Base-by-base conservation (phyloP, 2,888 invertebrate species). In the Papilio elwesi region DNA sequence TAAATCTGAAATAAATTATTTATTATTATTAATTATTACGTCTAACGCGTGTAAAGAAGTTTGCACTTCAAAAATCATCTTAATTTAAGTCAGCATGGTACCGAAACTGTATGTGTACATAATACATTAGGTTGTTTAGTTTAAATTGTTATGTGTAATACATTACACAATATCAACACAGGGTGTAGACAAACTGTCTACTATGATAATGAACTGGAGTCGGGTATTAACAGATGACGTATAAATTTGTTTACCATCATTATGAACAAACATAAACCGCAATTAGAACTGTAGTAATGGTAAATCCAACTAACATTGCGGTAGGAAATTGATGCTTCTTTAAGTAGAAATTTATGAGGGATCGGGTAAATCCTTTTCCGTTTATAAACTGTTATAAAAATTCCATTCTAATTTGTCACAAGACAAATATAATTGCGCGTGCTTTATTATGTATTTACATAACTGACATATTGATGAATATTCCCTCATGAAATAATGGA, bases 281-380 rank as follows among this genome's bases (percentile, higher is more conserved):
- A 63, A 52, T 36, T 52, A 43, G 8, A 26, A 43, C 13, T 53
- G 12, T 10, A 12, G 1, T 48, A 10, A 47, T n/a, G 70, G 55
- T 51, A 65, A 70, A 70, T n/a, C 55, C 57, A 66, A 6, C 4
- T 36, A 10, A 71, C 38, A 49, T 10, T 57, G 11, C 6, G 49
- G n/a, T 57, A 55, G 71, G 70, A 64, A 71, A 48, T 70, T 16
- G 43, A 15, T 66, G 43, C 43, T 43, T 38, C 12, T 57, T 68
- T 68, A 48, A 47, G 0, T 57, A 26, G 26, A 68, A 68, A 48
- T 57, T 3, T 48, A 0, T 10, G 13, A 43, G 15, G 12, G 12
- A 13, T 38, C 12, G 57, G 68, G 57, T 13, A 13, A 38, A 68
- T 62, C 38, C 43, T 15, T 62, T 57, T 26, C 13, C 36, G 68